Evolutionary conservation across 92 coral and sea anemone species (phyloP).

Genomic region (Porites lobata): DNA sequence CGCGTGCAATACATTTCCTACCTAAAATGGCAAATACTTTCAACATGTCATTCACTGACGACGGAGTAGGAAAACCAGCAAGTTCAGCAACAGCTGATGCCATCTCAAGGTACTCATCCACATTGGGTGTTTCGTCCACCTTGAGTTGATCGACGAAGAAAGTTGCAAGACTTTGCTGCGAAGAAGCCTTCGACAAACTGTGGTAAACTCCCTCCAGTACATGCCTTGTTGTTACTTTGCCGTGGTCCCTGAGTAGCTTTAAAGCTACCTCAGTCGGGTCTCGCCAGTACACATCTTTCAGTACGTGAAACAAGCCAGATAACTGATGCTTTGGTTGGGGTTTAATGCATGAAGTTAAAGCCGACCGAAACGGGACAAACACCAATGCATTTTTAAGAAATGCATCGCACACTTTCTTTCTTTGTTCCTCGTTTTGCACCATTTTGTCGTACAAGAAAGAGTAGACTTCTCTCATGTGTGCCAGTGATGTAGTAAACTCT

Average conservation of each 20-base stretch:
- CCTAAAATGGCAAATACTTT: constrained; percentile 85
- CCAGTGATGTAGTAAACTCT: constrained; percentile 69
- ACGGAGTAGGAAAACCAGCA: constrained; percentile 76
- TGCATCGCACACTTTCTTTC: constrained; percentile 47
- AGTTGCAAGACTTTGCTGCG: constrained; percentile 5
- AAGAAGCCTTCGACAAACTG: constrained; percentile 18
- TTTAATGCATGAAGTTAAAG: neutral
- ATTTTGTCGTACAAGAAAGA: constrained; percentile 48
- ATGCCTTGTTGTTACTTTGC: constrained; percentile 58
- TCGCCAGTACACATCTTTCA: constrained; percentile 88
- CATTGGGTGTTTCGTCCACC: constrained; percentile 82
- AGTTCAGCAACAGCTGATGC: constrained; percentile 75
- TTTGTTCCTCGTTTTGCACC: constrained; percentile 17
- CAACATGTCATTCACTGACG: constrained; percentile 67
- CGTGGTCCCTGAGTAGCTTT: constrained; percentile 35
- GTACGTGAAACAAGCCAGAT: constrained; percentile 61
- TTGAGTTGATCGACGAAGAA: constrained; percentile 68
- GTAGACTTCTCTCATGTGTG: constrained; percentile 84
- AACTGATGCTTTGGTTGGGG: neutral
- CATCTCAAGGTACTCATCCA: constrained; percentile 87
- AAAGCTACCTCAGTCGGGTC: constrained; percentile 83
- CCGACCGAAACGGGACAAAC: constrained; percentile 67
- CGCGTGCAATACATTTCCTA: constrained; percentile 51
- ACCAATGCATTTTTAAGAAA: constrained; percentile 73
- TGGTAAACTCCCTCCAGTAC: constrained; percentile 64